Evolutionary conservation across 2,888 invertebrate species (phyloP), one percentile per base, ranked within the genome.

Genomic region (Agrochola macilenta): DNA sequence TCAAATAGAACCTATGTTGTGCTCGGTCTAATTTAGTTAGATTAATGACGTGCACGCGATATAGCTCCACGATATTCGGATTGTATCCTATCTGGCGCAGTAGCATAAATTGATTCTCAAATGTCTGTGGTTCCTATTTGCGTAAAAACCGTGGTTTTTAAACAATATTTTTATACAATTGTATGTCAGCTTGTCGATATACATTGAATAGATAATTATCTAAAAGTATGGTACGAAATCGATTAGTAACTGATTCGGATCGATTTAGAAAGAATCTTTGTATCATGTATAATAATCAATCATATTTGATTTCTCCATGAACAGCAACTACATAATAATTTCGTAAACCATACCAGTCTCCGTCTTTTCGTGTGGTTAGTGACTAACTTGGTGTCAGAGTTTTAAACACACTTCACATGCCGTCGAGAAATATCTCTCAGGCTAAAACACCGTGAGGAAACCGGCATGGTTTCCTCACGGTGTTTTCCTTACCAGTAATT

Each of bases 41-140:
- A 79, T 83, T 52, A 79, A 82, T 79, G 63, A 72, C 64, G 26
- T 75, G 60, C 76, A 82, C 69, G 69, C 64, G 30, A 80, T 61
- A 69, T 65, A 64, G 69, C 49, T 58, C 35, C 52, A 23, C 30
- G 43, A 58, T 75, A 52, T 64, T 60, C n/a, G 46, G 54, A 70
- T 72, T 49, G 5, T 54, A 71, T 58, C 12, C 9, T 58, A 69
- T 57, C 23, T 71, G 14, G 4, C 57, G 35, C 35, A 58, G 20
- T 17, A 9, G 12, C 14, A 26, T 39, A 72, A 35, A 72, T n/a
- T 14, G 17, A 58, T n/a, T 20, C 4, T 17, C 46, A 30, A 58
- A 46, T 69, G 30, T 49, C 23, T 52, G 52, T 12, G 23, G 20
- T 9, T 72, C 26, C 9, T 2, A 17, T 26, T 52, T 12, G n/a